Evolutionary conservation across 2,113 vertebrate genomes (phyloP).

Genomic region (Ctenodactylus gundi): DNA sequence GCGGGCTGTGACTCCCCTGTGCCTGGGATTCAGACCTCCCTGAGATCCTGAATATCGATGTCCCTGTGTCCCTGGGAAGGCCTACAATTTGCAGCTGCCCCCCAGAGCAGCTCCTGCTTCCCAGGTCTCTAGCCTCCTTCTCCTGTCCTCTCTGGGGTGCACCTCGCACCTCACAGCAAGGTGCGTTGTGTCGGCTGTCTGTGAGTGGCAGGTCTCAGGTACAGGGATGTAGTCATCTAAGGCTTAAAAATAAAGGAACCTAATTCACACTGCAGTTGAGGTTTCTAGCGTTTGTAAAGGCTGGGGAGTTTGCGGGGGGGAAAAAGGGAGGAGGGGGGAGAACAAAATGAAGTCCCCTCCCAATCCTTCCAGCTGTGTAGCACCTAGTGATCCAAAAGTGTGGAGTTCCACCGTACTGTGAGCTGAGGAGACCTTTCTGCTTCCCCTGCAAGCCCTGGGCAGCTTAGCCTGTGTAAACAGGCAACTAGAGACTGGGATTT

Average conservation of each 20-base stretch:
- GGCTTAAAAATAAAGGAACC: neutral
- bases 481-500: neutral
- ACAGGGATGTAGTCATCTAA: neutral
- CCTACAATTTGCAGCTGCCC: neutral
- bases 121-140: neutral
- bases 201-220: neutral
- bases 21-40: neutral
- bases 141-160: neutral
- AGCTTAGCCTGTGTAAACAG: slow-evolving; percentile 9
- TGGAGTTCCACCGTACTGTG: neutral
- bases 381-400: neutral
- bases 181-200: neutral
- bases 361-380: neutral
- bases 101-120: neutral
- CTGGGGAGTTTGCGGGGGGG: neutral
- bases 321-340: too few species aligned
- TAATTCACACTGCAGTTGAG: neutral
- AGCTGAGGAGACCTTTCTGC: neutral
- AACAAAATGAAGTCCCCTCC: neutral
- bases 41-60: neutral
- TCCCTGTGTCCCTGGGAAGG: neutral
- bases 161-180: neutral
- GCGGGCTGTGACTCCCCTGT: neutral
- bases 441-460: neutral
- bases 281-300: neutral